These are phyloP conservation scores for Coenonympha glycerion DNA, from an alignment of 2,888 invertebrate genomes.

Conservation along the genomic window DNA sequence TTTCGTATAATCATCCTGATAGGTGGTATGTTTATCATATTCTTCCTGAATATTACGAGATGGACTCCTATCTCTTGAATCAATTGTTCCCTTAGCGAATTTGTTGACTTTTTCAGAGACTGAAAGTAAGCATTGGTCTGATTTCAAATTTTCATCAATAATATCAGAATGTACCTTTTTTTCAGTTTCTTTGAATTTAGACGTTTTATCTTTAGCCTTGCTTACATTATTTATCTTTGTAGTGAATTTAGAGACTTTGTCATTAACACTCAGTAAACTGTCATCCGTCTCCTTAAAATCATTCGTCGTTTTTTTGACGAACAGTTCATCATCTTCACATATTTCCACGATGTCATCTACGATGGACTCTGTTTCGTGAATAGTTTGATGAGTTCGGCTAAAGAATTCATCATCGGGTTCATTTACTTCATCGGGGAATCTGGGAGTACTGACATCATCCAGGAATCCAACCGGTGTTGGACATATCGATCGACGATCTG, in stretches of 20 bases:
- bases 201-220: slow-evolving; percentile 46
- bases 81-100: slow-evolving; percentile 71
- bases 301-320: slow-evolving; percentile 50
- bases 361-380: slow-evolving; percentile 78
- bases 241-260: slow-evolving; percentile 73
- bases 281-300: slow-evolving; percentile 64
- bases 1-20: slow-evolving; percentile 67
- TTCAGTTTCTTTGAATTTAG: slow-evolving; percentile 51
- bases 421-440: slow-evolving; percentile 83
- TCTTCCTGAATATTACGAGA: slow-evolving; percentile 59
- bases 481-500: slow-evolving; percentile 81
- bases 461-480: slow-evolving; percentile 78
- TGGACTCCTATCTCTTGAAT: slow-evolving; percentile 59
- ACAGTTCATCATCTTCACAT: slow-evolving; percentile 69
- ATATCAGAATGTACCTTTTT: slow-evolving; percentile 67
- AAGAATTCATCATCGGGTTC: slow-evolving; percentile 82
- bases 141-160: slow-evolving; percentile 65
- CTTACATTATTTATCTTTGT: slow-evolving; percentile 53
- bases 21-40: slow-evolving; percentile 74
- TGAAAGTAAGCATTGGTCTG: slow-evolving; percentile 79
- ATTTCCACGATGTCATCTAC: slow-evolving; percentile 76
- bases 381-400: slow-evolving; percentile 55
- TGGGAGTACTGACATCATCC: slow-evolving; percentile 77
- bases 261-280: slow-evolving; percentile 72
- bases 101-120: slow-evolving; percentile 82